Evolutionary conservation across 1,140 invertebrate species (phyloP), one percentile per base, ranked within the genome.

Genomic region (Hyles vespertilio): DNA sequence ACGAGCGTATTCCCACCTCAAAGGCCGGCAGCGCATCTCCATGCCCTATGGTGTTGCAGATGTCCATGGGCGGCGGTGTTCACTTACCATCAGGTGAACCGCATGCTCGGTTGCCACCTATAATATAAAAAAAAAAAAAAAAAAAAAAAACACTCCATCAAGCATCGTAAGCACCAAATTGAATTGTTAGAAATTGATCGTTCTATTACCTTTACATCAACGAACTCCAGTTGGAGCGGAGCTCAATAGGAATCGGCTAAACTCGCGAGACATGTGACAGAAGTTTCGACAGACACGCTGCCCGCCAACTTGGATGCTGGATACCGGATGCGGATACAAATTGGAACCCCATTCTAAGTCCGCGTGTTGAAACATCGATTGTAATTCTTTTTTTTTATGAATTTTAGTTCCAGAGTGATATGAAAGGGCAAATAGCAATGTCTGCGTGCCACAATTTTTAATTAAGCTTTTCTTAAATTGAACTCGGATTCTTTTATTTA

Each of bases 241-340:
- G 62, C 63, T 67, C 69, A 67, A 67, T 68, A 65, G 63, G 51
- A 64, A 65, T 63, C 47, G 58, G 33, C 58, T 48, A 62, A 71
- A 71, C 66, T 72, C 66, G 60, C 65, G 66, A 64, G 66, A 72
- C 70, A 69, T 67, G 67, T 63, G 63, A 69, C 61, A 40, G 51
- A 69, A 69, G 61, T 71, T 65, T 54, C 32, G 48, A 46, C 44
- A 45, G 49, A 52, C 46, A 45, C 45, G 48, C 9, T 10, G n/a
- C 36, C 45, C n/a, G n/a, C 36, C 45, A 33, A 63, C 51, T 63
- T 63, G 51, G 51, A 58, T 34, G 11, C 34, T 22, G 22, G 22
- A 22, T 22, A 8, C 8, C 55, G 48, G 60, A 58, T 53, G 58
- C 53, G 51, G 67, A 63, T 70, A 70, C 69, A 65, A 70, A 67